Conservation (phyloP, 1,140 invertebrate genomes). For the Hesperophylax magnus region DNA sequence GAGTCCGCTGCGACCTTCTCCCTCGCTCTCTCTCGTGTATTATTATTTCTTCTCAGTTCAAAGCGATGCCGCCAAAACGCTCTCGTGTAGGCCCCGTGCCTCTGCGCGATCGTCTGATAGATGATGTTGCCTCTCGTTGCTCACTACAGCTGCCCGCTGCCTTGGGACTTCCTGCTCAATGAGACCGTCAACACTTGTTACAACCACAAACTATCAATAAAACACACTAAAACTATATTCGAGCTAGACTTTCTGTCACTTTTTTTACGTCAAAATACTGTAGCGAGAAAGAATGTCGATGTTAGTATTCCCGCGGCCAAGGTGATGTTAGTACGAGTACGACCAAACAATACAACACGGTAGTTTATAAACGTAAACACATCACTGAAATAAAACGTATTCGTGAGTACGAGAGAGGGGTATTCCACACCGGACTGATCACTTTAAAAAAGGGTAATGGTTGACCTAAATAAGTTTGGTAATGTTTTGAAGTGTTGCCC, state of each 20-base stretch:
- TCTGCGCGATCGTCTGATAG: conserved; percentile 22
- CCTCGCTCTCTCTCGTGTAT: conserved; percentile 37
- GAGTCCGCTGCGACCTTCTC: conserved; percentile 21
- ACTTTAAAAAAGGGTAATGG: conserved; percentile 24
- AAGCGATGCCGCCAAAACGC: conserved; percentile 50
- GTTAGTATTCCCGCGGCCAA: conserved; percentile 15
- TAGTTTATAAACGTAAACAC: conserved; percentile 42
- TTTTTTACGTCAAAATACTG: background rate
- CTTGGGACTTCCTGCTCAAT: conserved; percentile 36
- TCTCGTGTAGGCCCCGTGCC: conserved; percentile 18
- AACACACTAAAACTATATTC: conserved; percentile 5
- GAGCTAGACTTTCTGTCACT: conserved; percentile 11
- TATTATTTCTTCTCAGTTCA: conserved; percentile 38
- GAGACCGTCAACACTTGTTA: background rate
- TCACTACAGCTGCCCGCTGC: conserved; percentile 5
- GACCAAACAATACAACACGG: conserved; percentile 27
- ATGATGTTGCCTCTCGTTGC: too few relatives aligned
- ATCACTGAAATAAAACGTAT: background rate
- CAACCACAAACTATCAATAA: background rate
- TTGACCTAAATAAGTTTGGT: conserved; percentile 46
- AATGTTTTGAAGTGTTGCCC: conserved; percentile 37
- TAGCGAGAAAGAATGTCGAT: conserved; percentile 6
- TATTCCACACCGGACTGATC: conserved; percentile 6
- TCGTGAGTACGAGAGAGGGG: background rate
- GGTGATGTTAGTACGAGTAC: background rate